Conservation (phyloP, 2,797 vertebrate species). For the Sternotherus odoratus region DNA sequence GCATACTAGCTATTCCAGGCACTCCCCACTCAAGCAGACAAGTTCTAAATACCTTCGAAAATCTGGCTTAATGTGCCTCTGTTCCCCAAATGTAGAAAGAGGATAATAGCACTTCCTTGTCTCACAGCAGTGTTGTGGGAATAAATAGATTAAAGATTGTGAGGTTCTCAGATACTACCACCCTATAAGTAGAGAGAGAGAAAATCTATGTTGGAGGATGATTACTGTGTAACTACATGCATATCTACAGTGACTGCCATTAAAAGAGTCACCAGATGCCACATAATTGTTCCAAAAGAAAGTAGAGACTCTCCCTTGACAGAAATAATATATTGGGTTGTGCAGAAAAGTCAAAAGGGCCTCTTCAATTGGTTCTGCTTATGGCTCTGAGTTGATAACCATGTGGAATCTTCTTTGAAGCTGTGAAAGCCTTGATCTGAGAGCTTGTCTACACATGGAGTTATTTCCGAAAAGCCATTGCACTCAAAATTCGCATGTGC, state of each 20-base stretch:
- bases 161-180: neutral
- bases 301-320: neutral
- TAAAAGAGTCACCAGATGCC: neutral
- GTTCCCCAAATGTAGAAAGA: neutral
- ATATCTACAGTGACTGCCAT: neutral
- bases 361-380: neutral
- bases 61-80: neutral
- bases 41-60: neutral
- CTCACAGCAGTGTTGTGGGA: neutral
- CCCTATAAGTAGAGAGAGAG: neutral
- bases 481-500: neutral
- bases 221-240: neutral
- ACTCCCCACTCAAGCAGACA: neutral
- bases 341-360: neutral
- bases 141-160: neutral
- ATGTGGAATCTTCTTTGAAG: neutral
- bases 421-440: neutral
- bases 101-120: neutral
- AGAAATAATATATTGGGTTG: neutral
- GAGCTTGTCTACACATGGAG: neutral
- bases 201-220: neutral
- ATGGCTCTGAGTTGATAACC: neutral
- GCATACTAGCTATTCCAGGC: neutral
- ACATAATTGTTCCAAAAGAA: neutral
- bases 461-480: neutral